Conservation (phyloP, 1,140 invertebrate genomes). For the Anastatus disparis region DNA sequence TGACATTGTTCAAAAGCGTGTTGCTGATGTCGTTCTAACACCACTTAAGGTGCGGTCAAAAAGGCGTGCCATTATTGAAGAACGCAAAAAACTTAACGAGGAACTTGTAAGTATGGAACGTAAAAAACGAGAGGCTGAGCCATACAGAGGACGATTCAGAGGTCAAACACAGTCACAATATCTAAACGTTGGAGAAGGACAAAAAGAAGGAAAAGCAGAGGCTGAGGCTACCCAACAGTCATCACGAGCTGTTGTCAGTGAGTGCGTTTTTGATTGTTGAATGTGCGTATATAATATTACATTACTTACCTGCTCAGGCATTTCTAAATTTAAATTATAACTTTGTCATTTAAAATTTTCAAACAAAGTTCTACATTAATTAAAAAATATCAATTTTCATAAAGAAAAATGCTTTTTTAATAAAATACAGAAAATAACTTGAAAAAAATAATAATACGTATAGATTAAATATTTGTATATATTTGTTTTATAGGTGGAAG, state of each 20-base stretch:
- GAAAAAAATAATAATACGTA: no score
- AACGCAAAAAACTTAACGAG: slow-evolving; percentile 44
- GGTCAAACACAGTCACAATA: slow-evolving; percentile 88
- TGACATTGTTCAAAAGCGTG: slow-evolving; percentile 43
- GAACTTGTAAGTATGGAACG: slow-evolving; percentile 8
- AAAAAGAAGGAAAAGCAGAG: slow-evolving; percentile 78
- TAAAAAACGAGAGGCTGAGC: slow-evolving; percentile 43
- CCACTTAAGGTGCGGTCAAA: slow-evolving; percentile 46
- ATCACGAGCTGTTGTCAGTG: slow-evolving; percentile 80
- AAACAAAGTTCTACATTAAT: no score
- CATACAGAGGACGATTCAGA: slow-evolving; percentile 59
- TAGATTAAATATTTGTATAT: no score
- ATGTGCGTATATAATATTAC: no score
- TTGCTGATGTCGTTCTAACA: slow-evolving; percentile 44
- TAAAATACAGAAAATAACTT: no score
- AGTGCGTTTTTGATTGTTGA: slow-evolving; percentile 60
- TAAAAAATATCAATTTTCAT: no score
- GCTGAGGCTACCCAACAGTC: slow-evolving; percentile 78
- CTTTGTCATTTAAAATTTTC: no score
- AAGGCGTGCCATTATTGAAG: slow-evolving; percentile 45
- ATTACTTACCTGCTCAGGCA: no score
- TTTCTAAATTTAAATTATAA: no score
- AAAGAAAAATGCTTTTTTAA: no score
- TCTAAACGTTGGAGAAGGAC: slow-evolving; percentile 71
- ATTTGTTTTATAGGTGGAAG: slow-evolving; percentile 69